These are phyloP conservation scores for Hetaerina titia DNA, from an alignment of 2,888 invertebrate species.

Conservation along the genomic window DNA sequence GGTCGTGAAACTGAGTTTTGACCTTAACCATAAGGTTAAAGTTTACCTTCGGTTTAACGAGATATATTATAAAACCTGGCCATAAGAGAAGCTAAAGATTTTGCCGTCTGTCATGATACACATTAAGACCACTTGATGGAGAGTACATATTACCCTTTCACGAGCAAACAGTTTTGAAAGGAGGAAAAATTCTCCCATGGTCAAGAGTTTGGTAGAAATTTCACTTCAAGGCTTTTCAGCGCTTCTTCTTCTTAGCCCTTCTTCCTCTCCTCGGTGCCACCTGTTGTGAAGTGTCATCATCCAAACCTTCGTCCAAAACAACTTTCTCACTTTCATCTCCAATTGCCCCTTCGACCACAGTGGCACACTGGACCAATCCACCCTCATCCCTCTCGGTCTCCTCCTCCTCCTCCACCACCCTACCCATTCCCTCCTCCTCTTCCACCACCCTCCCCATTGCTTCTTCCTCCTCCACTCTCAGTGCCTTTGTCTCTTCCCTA, in stretches of 20 bases:
- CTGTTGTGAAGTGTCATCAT: constrained; percentile 42
- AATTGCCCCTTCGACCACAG: neutral
- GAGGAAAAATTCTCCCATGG: no score
- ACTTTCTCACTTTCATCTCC: neutral
- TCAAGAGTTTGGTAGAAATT: no score
- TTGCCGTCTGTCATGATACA: no score
- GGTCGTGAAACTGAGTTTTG: no score
- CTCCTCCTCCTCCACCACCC: neutral
- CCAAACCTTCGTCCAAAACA: neutral
- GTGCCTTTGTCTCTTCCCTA: neutral
- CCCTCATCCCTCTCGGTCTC: neutral
- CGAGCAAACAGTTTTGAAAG: no score
- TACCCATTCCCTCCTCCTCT: neutral
- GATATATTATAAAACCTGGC: no score
- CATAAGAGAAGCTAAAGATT: no score
- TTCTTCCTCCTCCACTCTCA: neutral
- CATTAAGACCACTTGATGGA: no score
- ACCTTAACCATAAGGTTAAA: no score
- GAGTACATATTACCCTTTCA: no score
- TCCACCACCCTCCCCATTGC: neutral
- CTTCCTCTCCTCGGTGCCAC: constrained; percentile 41
- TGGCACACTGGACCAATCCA: neutral
- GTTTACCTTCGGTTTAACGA: no score
- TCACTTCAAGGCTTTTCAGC: neutral
- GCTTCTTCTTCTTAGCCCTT: constrained; percentile 62